These are phyloP conservation scores for Microcebus griseorufus DNA, from an alignment of 2,113 vertebrate genomes.

Conservation along the genomic window DNA sequence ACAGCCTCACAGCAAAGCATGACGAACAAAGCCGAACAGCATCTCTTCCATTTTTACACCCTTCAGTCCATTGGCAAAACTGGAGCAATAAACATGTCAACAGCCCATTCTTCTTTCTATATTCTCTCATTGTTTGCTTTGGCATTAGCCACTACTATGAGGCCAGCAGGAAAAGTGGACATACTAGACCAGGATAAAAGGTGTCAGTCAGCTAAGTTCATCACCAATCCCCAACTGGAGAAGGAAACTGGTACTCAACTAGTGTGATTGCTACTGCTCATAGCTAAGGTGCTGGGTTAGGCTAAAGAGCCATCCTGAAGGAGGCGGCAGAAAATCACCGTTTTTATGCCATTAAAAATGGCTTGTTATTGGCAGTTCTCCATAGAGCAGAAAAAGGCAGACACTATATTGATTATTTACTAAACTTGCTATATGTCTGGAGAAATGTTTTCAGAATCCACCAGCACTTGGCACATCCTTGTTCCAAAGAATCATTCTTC, in stretches of 20 bases:
- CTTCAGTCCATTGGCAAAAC: constrained; percentile 41
- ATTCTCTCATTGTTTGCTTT: constrained; percentile 82
- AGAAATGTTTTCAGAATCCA: background rate
- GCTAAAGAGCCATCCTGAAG: background rate
- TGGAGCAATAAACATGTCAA: constrained; percentile 73
- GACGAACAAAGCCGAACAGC: constrained; percentile 61
- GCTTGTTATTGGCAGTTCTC: background rate
- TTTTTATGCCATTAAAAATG: background rate
- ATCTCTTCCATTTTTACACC: constrained; percentile 48
- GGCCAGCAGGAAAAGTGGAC: constrained; percentile 69
- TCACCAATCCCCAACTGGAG: constrained; percentile 55
- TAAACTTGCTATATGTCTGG: background rate
- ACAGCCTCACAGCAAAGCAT: constrained; percentile 28
- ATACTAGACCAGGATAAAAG: constrained; percentile 62
- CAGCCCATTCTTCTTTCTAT: constrained; percentile 72
- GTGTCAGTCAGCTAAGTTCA: constrained; percentile 67
- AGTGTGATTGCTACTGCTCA: constrained; percentile 45
- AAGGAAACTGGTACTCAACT: constrained; percentile 55
- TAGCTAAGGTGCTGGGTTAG: background rate
- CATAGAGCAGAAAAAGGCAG: constrained; percentile 19
- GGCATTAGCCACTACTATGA: constrained; percentile 67
- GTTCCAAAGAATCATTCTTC: background rate
- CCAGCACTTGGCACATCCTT: background rate
- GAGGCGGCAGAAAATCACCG: background rate
- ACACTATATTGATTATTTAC: background rate